Conservation (phyloP, 2,113 vertebrate genomes). For the Salvelinus namaycush region DNA sequence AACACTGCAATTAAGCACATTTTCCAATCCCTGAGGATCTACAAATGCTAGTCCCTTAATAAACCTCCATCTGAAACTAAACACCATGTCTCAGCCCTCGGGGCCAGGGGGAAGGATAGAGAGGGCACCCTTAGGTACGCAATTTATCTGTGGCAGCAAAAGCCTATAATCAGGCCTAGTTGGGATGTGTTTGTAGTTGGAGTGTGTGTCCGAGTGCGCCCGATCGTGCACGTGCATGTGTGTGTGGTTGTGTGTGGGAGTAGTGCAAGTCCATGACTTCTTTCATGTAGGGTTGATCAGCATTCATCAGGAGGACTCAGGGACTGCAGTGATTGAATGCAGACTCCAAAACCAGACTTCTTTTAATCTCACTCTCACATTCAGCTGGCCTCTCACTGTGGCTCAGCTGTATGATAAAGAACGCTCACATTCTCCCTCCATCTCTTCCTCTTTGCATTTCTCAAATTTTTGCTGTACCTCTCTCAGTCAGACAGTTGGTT, state of each 20-base stretch:
- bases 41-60: slow-evolving; percentile 48
- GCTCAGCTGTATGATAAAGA: slow-evolving; percentile 91
- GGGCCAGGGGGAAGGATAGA: slow-evolving; percentile 17
- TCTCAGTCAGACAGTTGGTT: background rate
- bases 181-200: background rate
- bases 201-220: background rate
- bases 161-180: background rate
- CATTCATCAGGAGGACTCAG: slow-evolving; percentile 84
- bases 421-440: slow-evolving; percentile 64
- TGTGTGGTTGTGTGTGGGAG: slow-evolving; percentile 42
- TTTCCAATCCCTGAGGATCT: slow-evolving; percentile 39
- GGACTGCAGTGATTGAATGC: slow-evolving; percentile 88
- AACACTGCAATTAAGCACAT: slow-evolving; percentile 53
- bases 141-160: slow-evolving; percentile 72
- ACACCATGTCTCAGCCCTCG: slow-evolving; percentile 29
- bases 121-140: slow-evolving; percentile 50
- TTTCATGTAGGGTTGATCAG: slow-evolving; percentile 87
- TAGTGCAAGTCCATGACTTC: slow-evolving; percentile 80
- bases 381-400: slow-evolving; percentile 80
- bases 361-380: slow-evolving; percentile 89
- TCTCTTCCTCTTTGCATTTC: slow-evolving; percentile 20
- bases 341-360: slow-evolving; percentile 78
- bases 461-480: too few species aligned
- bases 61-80: slow-evolving; percentile 30
- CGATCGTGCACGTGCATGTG: slow-evolving; percentile 51